A percentile compares a stretch with the other conserved stretches of the same genome.
Evolutionary conservation across 2,797 vertebrate species (phyloP).

Genomic region (Cyclopterus lumpus): DNA sequence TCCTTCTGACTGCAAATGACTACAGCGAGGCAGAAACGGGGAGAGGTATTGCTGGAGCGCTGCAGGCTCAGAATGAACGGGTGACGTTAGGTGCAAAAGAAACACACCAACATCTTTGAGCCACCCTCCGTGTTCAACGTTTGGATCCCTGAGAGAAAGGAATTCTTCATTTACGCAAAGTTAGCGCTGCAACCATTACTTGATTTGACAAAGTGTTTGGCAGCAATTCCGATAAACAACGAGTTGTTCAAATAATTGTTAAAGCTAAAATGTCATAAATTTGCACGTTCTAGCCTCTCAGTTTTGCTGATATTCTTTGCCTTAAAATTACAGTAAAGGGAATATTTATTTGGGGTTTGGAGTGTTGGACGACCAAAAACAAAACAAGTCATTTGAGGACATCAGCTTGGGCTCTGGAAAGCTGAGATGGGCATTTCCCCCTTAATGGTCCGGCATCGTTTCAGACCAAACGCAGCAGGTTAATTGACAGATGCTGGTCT

Average conservation of each 20-base stretch:
- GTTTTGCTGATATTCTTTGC: neutral
- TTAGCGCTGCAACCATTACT: neutral
- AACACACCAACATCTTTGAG: neutral
- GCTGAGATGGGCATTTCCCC: too few relatives aligned
- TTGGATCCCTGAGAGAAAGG: neutral
- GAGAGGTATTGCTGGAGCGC: slow-evolving; percentile 58
- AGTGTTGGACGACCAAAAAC: neutral
- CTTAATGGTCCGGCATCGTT: neutral
- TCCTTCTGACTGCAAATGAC: slow-evolving; percentile 15
- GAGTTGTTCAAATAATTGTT: neutral
- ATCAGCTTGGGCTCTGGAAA: neutral
- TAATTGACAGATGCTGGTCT: neutral
- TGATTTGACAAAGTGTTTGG: neutral
- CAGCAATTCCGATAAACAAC: neutral
- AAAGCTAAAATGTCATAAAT: neutral
- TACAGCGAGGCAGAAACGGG: slow-evolving; percentile 49
- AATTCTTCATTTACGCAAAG: neutral
- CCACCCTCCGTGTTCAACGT: neutral
- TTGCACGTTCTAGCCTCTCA: neutral
- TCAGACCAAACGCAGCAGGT: neutral
- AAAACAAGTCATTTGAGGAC: neutral
- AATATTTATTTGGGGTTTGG: neutral
- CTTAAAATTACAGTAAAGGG: neutral
- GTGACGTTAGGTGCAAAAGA: slow-evolving; percentile 21
- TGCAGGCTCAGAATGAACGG: slow-evolving; percentile 35